Base-by-base conservation (phyloP, 2,888 invertebrate species). In the Phanerotoma sp. region DNA sequence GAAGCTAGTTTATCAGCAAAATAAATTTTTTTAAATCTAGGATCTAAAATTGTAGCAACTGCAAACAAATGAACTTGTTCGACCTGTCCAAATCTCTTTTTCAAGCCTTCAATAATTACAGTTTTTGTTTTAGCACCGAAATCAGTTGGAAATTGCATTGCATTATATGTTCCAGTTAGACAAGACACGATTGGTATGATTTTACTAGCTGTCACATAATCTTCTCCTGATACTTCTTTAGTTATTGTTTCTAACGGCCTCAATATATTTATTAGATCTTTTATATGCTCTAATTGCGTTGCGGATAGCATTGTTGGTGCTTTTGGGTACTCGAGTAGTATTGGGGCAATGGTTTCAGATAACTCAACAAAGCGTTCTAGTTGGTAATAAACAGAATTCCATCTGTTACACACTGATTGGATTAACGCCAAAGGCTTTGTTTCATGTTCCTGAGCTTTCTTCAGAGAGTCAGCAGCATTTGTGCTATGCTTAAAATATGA, bases 361-460 rank as follows among this genome's bases (percentile, higher is more conserved):
- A 53, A 42, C 21, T 44, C 56, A 11, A 54, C 45, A 44, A 60
- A 61, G 40, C 62, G 44, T 38, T 45, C 52, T 15, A 63, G 30
- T 64, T 66, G 61, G 10, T 56, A 49, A 46, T 57, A 58, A 10
- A 56, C 60, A 15, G 62, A 62, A 38, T 66, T 64, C 61, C 65
- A 66, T 18, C 65, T 50, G 11, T 60, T 62, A 11, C 48, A 42
- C 13, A 64, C 64, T 40, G 40, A 37, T 45, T 60, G 58, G n/a
- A 64, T 60, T 0, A 62, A 42, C 30, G 57, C 16, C 37, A 18
- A 38, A 15, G 37, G 37, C 9, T 13, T 18, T 3, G 9, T 18
- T 38, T 16, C 1, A 10, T 38, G 37, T 16, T 1, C 6, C 18
- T 38, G 37, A 15, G 16, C 20, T 15, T 38, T 38, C 9, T 38